These are phyloP conservation scores for Limenitis camilla DNA, from an alignment of 2,888 invertebrate species.

Conservation along the genomic window DNA sequence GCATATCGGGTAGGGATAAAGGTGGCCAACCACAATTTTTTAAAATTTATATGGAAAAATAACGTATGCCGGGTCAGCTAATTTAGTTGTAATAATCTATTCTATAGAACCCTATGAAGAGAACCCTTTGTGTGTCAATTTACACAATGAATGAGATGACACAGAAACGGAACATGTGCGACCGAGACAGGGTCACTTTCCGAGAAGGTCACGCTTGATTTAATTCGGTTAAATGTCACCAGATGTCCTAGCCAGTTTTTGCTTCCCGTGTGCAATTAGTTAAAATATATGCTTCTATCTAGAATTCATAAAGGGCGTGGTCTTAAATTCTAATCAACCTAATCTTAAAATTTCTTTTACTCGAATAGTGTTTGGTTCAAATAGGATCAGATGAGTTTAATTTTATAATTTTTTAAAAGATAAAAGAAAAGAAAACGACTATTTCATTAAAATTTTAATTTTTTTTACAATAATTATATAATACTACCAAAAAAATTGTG, in stretches of 20 bases:
- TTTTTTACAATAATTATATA: no score
- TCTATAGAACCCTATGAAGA: neutral
- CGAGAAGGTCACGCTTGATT: conserved; percentile 24
- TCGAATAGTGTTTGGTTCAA: no score
- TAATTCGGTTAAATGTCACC: conserved; percentile 25
- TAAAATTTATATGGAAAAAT: no score
- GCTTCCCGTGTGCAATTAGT: neutral
- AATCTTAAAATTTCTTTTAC: no score
- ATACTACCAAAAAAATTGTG: no score
- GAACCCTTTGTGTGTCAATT: neutral
- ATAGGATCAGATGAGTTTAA: no score
- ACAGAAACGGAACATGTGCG: conserved; percentile 15
- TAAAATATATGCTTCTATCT: neutral
- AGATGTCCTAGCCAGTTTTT: conserved; percentile 14
- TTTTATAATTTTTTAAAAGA: no score
- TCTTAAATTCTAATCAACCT: neutral
- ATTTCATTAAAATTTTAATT: no score
- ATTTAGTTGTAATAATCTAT: neutral
- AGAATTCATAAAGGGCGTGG: neutral
- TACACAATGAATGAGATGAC: conserved; percentile 21
- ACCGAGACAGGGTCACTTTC: conserved; percentile 21
- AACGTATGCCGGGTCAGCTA: no score
- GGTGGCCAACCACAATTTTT: no score
- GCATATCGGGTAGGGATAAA: no score
- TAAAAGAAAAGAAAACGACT: no score